Evolutionary conservation across 1,140 invertebrate genomes (phyloP).

Genomic region (Drosophila serrata): DNA sequence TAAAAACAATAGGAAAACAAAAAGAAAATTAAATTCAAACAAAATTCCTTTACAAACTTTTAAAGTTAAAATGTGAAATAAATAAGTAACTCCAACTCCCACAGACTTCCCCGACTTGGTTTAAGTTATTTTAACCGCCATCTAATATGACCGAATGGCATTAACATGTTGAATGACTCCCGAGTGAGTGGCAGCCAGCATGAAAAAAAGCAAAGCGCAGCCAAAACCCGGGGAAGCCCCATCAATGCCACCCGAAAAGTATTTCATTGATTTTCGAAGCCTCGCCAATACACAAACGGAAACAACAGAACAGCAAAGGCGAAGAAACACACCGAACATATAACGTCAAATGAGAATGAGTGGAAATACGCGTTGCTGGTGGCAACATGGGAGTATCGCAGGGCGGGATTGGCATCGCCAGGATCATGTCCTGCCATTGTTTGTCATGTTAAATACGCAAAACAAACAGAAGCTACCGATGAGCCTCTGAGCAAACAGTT

Average conservation of each 20-base stretch:
- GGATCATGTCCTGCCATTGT: conserved; percentile 36
- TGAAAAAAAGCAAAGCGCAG: conserved; percentile 76
- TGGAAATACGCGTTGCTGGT: conserved; percentile 41
- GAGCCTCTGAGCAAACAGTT: conserved; percentile 55
- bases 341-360: conserved; percentile 40
- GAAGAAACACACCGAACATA: conserved; percentile 18
- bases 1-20: not conserved
- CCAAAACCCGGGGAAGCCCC: conserved; percentile 73
- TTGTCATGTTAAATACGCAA: conserved; percentile 59
- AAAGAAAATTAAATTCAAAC: too few species aligned
- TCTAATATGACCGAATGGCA: conserved; percentile 57
- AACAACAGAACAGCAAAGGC: conserved; percentile 23
- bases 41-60: not conserved
- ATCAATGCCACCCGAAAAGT: conserved; percentile 81
- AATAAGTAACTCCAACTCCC: not conserved
- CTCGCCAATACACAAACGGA: conserved; percentile 63
- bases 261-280: conserved; percentile 84
- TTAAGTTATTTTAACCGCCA: conserved; percentile 45
- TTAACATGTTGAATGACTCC: conserved; percentile 70
- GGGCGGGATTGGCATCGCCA: conserved; percentile 6
- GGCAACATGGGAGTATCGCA: conserved; percentile 28
- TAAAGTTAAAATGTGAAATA: not conserved
- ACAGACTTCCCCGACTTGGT: conserved; percentile 5
- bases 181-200: conserved; percentile 55
- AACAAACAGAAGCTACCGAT: conserved; percentile 59